phyloP scores from a whole-genome alignment of 2,113 vertebrate species.

The Chaenocephalus aceratus region DNA sequence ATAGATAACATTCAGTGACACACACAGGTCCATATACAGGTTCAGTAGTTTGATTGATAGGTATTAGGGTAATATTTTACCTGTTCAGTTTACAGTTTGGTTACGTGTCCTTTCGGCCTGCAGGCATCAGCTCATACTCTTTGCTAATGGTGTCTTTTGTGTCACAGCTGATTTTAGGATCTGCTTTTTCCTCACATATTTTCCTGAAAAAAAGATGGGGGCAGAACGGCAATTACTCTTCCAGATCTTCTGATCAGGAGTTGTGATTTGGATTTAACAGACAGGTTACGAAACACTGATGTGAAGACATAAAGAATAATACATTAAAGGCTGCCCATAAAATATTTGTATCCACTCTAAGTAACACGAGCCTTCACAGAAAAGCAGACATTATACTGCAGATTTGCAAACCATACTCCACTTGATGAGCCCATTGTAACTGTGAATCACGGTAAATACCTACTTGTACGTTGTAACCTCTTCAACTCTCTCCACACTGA shows the following conservation, averaged over 20 bases:
- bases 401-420: background rate
- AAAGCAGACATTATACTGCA: background rate
- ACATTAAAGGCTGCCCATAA: background rate
- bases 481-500: background rate
- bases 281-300: background rate
- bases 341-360: background rate
- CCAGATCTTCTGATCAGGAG: background rate
- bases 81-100: background rate
- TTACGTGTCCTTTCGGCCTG: background rate
- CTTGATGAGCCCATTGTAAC: background rate
- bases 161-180: background rate
- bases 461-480: background rate
- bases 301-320: background rate
- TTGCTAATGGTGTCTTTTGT: background rate
- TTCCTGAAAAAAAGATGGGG: background rate
- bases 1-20: too few species aligned
- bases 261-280: background rate
- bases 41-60: too few species aligned
- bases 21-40: too few species aligned
- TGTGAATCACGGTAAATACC: background rate
- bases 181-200: background rate
- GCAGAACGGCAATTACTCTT: background rate
- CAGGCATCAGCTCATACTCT: background rate
- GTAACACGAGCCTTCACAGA: background rate
- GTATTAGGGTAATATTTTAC: too few species aligned